Evolutionary conservation across 2,113 vertebrate species (phyloP).

Genomic region (Cyphomyrus plagiostoma): DNA sequence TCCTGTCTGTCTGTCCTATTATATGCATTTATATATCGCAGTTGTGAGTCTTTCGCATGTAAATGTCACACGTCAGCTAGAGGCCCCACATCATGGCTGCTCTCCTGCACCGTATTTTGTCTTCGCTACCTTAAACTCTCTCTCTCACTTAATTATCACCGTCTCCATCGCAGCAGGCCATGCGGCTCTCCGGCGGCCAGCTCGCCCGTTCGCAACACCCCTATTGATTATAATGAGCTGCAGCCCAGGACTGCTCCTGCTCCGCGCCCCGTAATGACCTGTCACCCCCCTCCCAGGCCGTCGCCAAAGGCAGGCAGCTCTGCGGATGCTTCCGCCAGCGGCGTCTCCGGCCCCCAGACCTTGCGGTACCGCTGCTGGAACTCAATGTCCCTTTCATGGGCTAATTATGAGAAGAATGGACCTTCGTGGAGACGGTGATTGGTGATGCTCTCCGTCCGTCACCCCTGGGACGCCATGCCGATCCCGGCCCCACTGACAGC

Average conservation of each 20-base stretch:
- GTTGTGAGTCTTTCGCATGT: not conserved
- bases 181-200: not conserved
- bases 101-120: not conserved
- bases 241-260: not conserved
- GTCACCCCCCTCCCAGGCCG: not conserved
- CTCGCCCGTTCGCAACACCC: not conserved
- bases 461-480: not conserved
- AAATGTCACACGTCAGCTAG: not conserved
- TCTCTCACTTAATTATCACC: constrained; percentile 15
- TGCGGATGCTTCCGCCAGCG: not conserved
- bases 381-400: not conserved
- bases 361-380: not conserved
- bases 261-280: constrained; percentile 18
- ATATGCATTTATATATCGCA: not conserved
- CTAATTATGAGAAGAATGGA: constrained; percentile 4
- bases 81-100: not conserved
- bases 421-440: not conserved
- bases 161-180: not conserved
- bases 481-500: not conserved
- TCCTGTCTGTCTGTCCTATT: not conserved
- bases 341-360: not conserved
- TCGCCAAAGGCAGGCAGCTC: not conserved
- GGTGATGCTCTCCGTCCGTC: not conserved
- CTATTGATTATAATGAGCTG: constrained; percentile 26
- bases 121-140: not conserved